These are phyloP conservation scores for Pyralis farinalis DNA, from an alignment of 2,888 invertebrate species.

Conservation along the genomic window DNA sequence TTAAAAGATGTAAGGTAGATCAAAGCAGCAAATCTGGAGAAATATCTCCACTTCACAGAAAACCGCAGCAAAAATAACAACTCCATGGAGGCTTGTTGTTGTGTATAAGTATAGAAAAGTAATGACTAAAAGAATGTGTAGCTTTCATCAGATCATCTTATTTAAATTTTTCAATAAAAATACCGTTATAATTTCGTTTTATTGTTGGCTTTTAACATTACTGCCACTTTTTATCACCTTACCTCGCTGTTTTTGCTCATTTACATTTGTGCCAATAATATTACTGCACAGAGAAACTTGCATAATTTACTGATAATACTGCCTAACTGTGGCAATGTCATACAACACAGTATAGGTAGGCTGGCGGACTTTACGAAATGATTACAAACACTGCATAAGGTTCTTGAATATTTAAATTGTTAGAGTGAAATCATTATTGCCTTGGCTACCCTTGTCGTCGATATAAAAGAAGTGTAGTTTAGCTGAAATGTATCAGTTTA, in stretches of 20 bases:
- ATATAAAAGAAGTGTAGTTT: slow-evolving; percentile 66
- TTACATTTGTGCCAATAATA: slow-evolving; percentile 41
- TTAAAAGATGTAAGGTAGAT: too few species aligned
- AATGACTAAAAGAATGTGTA: too few species aligned
- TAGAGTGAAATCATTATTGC: slow-evolving; percentile 67
- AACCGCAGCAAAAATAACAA: too few species aligned
- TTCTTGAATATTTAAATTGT: slow-evolving; percentile 43
- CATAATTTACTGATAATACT: slow-evolving; percentile 34
- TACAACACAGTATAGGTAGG: slow-evolving; percentile 33
- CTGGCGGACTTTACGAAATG: slow-evolving; percentile 43
- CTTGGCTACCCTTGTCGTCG: slow-evolving; percentile 58
- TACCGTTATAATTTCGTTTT: neutral
- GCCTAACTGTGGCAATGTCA: slow-evolving; percentile 44
- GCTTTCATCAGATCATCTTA: neutral
- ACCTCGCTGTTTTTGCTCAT: slow-evolving; percentile 32
- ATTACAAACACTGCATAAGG: slow-evolving; percentile 44
- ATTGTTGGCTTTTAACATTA: slow-evolving; percentile 6
- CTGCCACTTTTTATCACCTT: slow-evolving; percentile 22
- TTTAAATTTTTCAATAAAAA: too few species aligned
- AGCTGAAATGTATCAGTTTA: slow-evolving; percentile 55
- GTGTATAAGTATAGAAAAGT: too few species aligned
- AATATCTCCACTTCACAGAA: too few species aligned
- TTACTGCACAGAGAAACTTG: slow-evolving; percentile 28
- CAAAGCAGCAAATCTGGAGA: too few species aligned
- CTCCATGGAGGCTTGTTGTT: too few species aligned